Evolutionary conservation across 2,113 vertebrate genomes (phyloP).

Genomic region (Apaloderma vittatum): DNA sequence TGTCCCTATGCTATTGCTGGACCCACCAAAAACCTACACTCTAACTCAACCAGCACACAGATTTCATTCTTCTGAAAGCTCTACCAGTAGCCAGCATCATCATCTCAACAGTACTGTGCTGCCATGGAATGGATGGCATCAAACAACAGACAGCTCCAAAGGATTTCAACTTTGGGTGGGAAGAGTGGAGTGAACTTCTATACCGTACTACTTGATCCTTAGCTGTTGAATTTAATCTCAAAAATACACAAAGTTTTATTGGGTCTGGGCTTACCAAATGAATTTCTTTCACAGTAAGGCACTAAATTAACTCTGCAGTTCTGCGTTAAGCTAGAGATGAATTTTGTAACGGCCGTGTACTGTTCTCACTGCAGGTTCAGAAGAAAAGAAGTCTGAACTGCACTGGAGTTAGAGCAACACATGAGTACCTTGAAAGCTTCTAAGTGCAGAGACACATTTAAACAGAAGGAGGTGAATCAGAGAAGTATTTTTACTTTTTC

Average conservation of each 20-base stretch:
- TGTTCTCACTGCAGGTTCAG: not conserved
- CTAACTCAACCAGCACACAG: not conserved
- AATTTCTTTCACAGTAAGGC: not conserved
- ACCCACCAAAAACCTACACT: not conserved
- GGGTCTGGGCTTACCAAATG: not conserved
- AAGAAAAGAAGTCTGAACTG: constrained; percentile 20
- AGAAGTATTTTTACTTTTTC: not conserved
- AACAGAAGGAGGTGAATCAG: not conserved
- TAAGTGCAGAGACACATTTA: not conserved
- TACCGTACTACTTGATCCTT: not conserved
- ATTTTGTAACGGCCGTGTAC: constrained; percentile 13
- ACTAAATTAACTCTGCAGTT: constrained; percentile 13
- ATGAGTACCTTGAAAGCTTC: not conserved
- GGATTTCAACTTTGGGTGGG: not conserved
- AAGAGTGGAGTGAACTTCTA: not conserved
- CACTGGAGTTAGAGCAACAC: not conserved
- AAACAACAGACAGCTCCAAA: not conserved
- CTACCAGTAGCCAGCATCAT: not conserved
- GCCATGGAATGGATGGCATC: not conserved
- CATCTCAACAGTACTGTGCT: not conserved
- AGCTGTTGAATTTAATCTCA: not conserved
- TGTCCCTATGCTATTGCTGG: not conserved
- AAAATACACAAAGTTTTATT: not conserved
- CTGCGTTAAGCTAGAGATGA: not conserved
- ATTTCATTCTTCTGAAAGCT: not conserved